Conservation (phyloP, 1,140 invertebrate genomes). For the Lasaia peninsularis region DNA sequence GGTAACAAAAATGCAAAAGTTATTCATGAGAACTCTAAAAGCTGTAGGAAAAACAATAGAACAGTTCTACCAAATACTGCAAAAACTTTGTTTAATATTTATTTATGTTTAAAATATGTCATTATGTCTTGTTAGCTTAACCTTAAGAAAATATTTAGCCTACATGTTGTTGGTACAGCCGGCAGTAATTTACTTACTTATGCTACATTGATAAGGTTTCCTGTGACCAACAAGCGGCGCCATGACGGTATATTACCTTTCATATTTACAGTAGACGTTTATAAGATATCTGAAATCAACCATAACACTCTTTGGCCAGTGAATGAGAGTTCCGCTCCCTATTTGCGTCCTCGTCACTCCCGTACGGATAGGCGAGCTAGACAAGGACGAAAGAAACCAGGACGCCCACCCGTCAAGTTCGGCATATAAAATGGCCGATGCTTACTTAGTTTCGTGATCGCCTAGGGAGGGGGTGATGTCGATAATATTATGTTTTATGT, state of each 20-base stretch:
- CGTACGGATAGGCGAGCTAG: slow-evolving; percentile 20
- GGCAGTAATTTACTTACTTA: neutral
- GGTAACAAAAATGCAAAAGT: too few species aligned
- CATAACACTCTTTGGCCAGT: slow-evolving; percentile 47
- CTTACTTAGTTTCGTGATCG: slow-evolving; percentile 73
- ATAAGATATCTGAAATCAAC: slow-evolving; percentile 48
- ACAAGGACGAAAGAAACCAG: slow-evolving; percentile 34
- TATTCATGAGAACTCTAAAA: too few species aligned
- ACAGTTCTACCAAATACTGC: too few species aligned
- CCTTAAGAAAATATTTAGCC: too few species aligned
- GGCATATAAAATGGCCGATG: slow-evolving; percentile 71
- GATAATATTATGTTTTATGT: slow-evolving; percentile 75
- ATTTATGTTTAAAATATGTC: too few species aligned
- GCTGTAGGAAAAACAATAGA: too few species aligned
- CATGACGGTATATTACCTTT: slow-evolving; percentile 28
- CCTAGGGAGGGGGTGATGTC: slow-evolving; percentile 71
- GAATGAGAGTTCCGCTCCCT: slow-evolving; percentile 58
- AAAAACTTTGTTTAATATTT: too few species aligned
- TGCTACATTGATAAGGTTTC: neutral
- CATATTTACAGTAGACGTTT: slow-evolving; percentile 26
- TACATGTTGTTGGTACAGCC: neutral
- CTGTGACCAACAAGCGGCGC: neutral
- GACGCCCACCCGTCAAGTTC: slow-evolving; percentile 57
- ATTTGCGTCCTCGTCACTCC: slow-evolving; percentile 32
- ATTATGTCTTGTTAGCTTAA: too few species aligned